A percentile compares a stretch with the other conserved stretches of the same genome.
phyloP scores from a whole-genome alignment of 64 coral and sea anemone genomes.

The Catalaphyllia jardinei region DNA sequence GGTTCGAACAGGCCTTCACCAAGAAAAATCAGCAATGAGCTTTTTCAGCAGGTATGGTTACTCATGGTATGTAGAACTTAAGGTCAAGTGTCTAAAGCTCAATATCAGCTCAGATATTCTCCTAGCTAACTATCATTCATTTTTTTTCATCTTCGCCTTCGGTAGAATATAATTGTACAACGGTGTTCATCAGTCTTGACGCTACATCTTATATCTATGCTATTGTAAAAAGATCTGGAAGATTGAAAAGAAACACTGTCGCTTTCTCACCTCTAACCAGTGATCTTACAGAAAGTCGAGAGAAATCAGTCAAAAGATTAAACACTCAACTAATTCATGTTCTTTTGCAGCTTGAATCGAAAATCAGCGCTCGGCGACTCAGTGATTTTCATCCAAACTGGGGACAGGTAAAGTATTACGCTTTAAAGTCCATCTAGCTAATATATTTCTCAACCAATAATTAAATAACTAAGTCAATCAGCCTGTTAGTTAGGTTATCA shows the following conservation, averaged over 20 bases:
- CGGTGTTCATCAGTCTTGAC: too few species aligned
- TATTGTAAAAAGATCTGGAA: too few species aligned
- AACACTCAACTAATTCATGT: too few species aligned
- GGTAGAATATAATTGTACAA: too few species aligned
- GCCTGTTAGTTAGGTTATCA: too few species aligned
- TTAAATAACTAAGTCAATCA: too few species aligned
- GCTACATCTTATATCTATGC: too few species aligned
- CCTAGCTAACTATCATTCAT: too few species aligned
- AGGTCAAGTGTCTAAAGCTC: background rate
- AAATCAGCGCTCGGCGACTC: conserved; percentile 48
- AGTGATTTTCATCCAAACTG: conserved; percentile 81
- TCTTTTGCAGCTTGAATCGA: conserved; percentile 48
- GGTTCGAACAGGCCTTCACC: conserved; percentile 68
- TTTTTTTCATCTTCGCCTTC: too few species aligned
- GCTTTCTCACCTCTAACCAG: too few species aligned
- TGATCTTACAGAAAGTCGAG: background rate
- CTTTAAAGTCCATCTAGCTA: conserved; percentile 19
- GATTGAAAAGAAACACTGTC: too few species aligned
- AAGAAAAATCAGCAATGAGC: conserved; percentile 72
- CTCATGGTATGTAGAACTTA: background rate
- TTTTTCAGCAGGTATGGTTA: conserved; percentile 75
- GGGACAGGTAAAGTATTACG: conserved; percentile 77
- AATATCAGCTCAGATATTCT: too few species aligned
- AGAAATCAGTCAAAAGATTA: background rate
- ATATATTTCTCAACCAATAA: background rate